Percentiles rank a stretch among this genome's conserved stretches.
These are phyloP conservation scores for Sandelia bainsii DNA, from an alignment of 2,797 vertebrate species.

Conservation along the genomic window DNA sequence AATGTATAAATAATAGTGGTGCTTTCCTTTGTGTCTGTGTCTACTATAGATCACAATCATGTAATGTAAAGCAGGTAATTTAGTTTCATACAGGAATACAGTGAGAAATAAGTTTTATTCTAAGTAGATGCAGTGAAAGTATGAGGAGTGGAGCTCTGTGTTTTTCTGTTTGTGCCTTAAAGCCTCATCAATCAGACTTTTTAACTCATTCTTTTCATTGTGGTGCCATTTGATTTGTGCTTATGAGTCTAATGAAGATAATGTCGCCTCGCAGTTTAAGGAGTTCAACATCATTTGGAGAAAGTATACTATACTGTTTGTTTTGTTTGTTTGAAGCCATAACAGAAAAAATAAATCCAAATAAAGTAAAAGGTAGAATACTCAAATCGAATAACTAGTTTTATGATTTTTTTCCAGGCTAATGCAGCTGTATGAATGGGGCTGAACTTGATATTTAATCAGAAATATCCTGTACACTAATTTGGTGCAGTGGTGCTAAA, in stretches of 20 bases:
- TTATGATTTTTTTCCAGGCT: conserved; percentile 16
- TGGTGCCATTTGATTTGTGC: conserved; percentile 57
- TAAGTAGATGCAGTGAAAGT: conserved; percentile 7
- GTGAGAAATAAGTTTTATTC: not conserved
- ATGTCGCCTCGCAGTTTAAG: conserved; percentile 2
- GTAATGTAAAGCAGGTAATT: not conserved
- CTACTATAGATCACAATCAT: conserved; percentile 23
- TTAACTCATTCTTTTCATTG: conserved; percentile 14
- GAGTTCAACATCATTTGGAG: not conserved
- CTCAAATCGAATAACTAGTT: not conserved
- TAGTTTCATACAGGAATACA: conserved; percentile 7
- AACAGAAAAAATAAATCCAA: not conserved
- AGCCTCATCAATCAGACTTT: conserved; percentile 1
- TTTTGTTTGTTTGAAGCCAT: not conserved
- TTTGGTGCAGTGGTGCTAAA: conserved; percentile 17
- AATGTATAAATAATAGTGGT: conserved; percentile 46
- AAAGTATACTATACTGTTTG: not conserved
- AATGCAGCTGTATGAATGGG: not conserved
- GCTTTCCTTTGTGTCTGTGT: conserved; percentile 16
- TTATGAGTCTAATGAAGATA: conserved; percentile 16
- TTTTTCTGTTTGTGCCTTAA: conserved; percentile 27
- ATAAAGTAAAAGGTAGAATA: not conserved
- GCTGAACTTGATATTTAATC: not conserved
- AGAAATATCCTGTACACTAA: conserved; percentile 6
- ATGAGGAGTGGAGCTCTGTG: conserved; percentile 57